Evolutionary conservation across 2,797 vertebrate genomes (phyloP), one percentile per base, ranked within the genome.

Genomic region (Syncerus caffer): DNA sequence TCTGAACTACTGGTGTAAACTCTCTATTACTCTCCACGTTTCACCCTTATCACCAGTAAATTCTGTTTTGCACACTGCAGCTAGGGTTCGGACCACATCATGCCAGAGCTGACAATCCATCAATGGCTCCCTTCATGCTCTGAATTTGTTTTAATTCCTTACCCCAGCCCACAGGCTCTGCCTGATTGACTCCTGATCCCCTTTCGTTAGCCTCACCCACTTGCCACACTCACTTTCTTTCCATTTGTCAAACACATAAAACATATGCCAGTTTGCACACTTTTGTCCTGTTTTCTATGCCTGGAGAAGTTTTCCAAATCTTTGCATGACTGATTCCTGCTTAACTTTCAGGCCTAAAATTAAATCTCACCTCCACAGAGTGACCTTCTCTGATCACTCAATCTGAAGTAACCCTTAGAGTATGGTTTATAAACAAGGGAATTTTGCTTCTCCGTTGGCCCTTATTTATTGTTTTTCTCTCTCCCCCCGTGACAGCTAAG

Each of bases 401-500:
- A 6, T 34, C 64, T 45, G 38, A 84, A 84, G 51, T 14, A 76
- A 29, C 34, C 62, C 19, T 45, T 42, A 27, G 6, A 42, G 60
- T 42, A 53, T 12, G 16, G 13, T 45, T 25, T 16, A 21, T 50
- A 38, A 23, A 80, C 45, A 45, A 1, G 8, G 5, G 25, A 11
- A 11, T 34, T 16, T 16, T n/a, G 67, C 16, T 38, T 85, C 8
- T 62, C 19, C 0, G 0, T 6, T 62, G 34, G 34, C 1, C 23
- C 51, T 51, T 34, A 7, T 9, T 50, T 17, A 31, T 16, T 62
- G 19, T 38, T 53, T 58, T 4, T 84, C 25, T n/a, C 16, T 64
- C 11, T 79, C 4, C 3, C 42, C 38, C n/a, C 0, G 1, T 4
- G 23, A 85, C 1, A 31, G n/a, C 0, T 21, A 57, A 10, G 19